These are phyloP conservation scores for Pterophyllum scalare DNA, from an alignment of 2,113 vertebrate genomes.

Conservation along the genomic window DNA sequence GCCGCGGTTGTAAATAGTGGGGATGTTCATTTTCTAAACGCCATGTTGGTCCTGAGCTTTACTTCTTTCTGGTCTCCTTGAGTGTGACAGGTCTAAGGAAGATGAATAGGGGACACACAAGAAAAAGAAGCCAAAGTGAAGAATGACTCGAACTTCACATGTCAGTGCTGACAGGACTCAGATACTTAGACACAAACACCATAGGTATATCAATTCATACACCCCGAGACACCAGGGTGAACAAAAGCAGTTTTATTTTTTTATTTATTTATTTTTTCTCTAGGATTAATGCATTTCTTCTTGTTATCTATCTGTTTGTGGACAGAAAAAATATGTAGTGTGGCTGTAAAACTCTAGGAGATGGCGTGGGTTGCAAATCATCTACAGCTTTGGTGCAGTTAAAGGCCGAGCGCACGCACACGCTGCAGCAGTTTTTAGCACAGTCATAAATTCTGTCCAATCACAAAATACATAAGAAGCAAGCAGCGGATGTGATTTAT, in stretches of 20 bases:
- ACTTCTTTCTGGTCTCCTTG: constrained; percentile 65
- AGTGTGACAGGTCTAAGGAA: constrained; percentile 54
- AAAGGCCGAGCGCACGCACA: constrained; percentile 38
- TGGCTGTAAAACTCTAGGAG: constrained; percentile 64
- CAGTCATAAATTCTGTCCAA: constrained; percentile 53
- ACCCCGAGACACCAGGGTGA: not conserved
- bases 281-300: constrained; percentile 42
- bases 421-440: constrained; percentile 29
- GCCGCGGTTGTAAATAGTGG: constrained; percentile 48
- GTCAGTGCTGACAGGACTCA: constrained; percentile 26
- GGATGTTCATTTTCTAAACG: constrained; percentile 53
- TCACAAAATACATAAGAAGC: constrained; percentile 55
- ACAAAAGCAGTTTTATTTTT: constrained; percentile 14
- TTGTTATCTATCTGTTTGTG: constrained; percentile 58
- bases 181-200: not conserved
- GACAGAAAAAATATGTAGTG: constrained; percentile 64
- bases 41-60: constrained; percentile 16
- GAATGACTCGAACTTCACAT: constrained; percentile 42
- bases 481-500: constrained; percentile 55
- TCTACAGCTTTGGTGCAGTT: constrained; percentile 53
- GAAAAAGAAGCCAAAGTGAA: constrained; percentile 36
- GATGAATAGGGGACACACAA: constrained; percentile 47
- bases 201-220: not conserved
- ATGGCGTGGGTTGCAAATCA: constrained; percentile 65
- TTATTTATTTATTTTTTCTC: constrained; percentile 13